Conservation (phyloP, 1,140 invertebrate genomes). For the Drosophila eugracilis region DNA sequence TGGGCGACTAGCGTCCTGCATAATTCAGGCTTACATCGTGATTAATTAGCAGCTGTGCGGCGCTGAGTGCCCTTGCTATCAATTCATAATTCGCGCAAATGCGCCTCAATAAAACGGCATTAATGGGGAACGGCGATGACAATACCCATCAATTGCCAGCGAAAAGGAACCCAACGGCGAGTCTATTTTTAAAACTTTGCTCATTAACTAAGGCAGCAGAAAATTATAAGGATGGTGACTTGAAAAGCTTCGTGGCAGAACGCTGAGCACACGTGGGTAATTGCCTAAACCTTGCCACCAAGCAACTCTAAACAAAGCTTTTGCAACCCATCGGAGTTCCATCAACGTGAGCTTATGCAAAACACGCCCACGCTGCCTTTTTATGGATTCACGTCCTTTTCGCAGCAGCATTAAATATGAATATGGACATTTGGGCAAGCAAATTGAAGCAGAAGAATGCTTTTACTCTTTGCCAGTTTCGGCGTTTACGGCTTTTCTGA, state of each 20-base stretch:
- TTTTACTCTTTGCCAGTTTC: slow-evolving; percentile 1
- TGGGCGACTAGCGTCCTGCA: slow-evolving; percentile 24
- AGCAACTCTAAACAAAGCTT: slow-evolving; percentile 11
- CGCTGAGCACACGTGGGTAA: slow-evolving; percentile 33
- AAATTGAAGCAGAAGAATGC: slow-evolving; percentile 21
- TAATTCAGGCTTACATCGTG: slow-evolving; percentile 50
- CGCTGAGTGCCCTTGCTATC: slow-evolving; percentile 47
- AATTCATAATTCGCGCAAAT: slow-evolving; percentile 47
- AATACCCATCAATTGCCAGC: slow-evolving; percentile 31
- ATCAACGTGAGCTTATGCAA: slow-evolving; percentile 53
- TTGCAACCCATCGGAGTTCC: slow-evolving; percentile 21
- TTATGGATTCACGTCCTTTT: slow-evolving; percentile 25
- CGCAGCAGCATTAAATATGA: slow-evolving; percentile 40
- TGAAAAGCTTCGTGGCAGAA: slow-evolving; percentile 7
- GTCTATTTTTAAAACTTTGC: slow-evolving; percentile 27
- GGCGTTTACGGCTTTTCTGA: slow-evolving; percentile 3
- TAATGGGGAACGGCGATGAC: slow-evolving; percentile 18
- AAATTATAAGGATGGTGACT: slow-evolving; percentile 35
- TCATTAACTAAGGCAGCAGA: slow-evolving; percentile 17
- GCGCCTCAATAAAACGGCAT: slow-evolving; percentile 32
- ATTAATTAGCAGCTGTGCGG: slow-evolving; percentile 59
- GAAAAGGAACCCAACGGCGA: not conserved
- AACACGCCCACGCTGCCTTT: slow-evolving; percentile 29
- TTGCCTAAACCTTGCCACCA: slow-evolving; percentile 8
- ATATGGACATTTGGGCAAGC: slow-evolving; percentile 11